Evolutionary conservation across 2,113 vertebrate genomes (phyloP), one percentile per base, ranked within the genome.

Genomic region (Puma concolor): DNA sequence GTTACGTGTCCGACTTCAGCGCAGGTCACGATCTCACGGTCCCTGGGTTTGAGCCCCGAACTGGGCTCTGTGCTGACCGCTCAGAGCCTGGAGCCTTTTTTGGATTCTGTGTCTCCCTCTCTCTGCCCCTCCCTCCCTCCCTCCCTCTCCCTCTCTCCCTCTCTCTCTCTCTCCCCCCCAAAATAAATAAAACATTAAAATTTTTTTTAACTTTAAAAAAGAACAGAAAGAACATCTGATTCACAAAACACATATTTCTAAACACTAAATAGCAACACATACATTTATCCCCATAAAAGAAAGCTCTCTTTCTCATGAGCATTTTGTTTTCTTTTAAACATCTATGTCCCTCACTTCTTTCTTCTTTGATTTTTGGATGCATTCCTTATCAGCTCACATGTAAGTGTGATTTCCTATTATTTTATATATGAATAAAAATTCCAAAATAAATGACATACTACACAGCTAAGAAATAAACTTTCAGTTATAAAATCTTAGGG

Each of bases 261-360:
- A 97, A 91, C 23, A 27, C 50, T 79, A 64, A 66, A n/a, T 14
- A 87, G 21, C 13, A 84, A 92, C 10, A 13, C 31, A 52, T 21
- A 5, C 9, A 71, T 63, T 77, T 57, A 63, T 48, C 19, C 79
- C 50, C 50, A 41, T 38, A 76, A 60, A 76, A 79, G 27, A 88
- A 88, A 91, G 63, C 7, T 76, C 31, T 76, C 64, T 79, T 90
- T 90, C 23, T 27, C 36, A 71, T 38, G 15, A 54, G 4, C 16
- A 54, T 60, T 64, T 81, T 85, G 54, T 72, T 81, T 96, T 69
- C 82, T n/a, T 66, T 27, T 57, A 93, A 93, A 84, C 71, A 52
- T 19, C 5, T 63, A 44, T 31, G 38, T 48, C 86, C 54, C 77
- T 86, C n/a, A 48, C 50, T 93, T 77, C 64, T 88, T 60, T 72